Evolutionary conservation across 2,888 invertebrate genomes (phyloP).

Genomic region (Drosophila acutilabella): DNA sequence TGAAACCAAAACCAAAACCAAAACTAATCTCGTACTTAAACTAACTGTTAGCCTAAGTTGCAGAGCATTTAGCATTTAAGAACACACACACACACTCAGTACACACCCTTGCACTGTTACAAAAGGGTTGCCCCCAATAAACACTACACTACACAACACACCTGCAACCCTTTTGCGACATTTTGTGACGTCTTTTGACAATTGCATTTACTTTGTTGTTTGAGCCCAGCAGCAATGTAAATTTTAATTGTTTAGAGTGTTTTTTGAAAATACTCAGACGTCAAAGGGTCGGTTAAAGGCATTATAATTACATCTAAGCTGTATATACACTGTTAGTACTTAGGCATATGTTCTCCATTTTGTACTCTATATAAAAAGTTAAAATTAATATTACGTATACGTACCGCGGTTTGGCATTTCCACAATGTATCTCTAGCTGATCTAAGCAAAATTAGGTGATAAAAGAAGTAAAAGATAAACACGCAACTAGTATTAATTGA

Average conservation of each 20-base stretch:
- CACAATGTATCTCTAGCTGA: conserved; percentile 14
- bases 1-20: conserved; percentile 46
- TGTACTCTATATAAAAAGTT: conserved; percentile 25
- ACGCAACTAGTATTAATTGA: conserved; percentile 42
- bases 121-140: conserved; percentile 59
- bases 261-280: conserved; percentile 13
- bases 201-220: conserved; percentile 78
- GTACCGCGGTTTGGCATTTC: conserved; percentile 52
- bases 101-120: conserved; percentile 51
- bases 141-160: neutral
- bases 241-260: conserved; percentile 69
- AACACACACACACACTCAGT: neutral
- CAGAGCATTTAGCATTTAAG: conserved; percentile 15
- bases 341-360: conserved; percentile 38
- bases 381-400: conserved; percentile 21
- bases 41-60: conserved; percentile 45
- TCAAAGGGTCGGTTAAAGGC: conserved; percentile 16
- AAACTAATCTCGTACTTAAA: conserved; percentile 34
- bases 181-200: conserved; percentile 40
- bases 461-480: conserved; percentile 18
- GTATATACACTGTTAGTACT: conserved; percentile 32
- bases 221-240: conserved; percentile 81
- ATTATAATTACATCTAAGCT: conserved; percentile 41
- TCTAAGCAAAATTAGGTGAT: conserved; percentile 38
- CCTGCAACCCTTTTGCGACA: conserved; percentile 43